Percentiles rank a stretch among this genome's conserved stretches.
These are phyloP conservation scores for Carollia perspicillata DNA, from an alignment of 2,113 vertebrate species.

Conservation along the genomic window DNA sequence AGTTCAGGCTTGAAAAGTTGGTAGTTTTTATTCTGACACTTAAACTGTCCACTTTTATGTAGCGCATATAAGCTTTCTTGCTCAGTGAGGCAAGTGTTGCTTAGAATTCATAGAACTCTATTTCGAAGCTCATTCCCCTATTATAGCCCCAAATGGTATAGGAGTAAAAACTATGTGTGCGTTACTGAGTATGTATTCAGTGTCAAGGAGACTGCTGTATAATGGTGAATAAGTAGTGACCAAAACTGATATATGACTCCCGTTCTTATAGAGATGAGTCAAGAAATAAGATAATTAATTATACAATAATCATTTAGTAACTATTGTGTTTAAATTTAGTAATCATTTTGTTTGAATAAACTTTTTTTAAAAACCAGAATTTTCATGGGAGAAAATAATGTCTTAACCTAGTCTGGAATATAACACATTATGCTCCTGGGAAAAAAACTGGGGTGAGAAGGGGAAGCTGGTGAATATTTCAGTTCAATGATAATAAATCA, in stretches of 20 bases:
- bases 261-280: not conserved
- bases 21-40: not conserved
- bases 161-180: not conserved
- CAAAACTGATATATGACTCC: not conserved
- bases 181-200: not conserved
- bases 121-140: not conserved
- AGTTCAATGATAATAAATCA: not conserved
- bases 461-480: not conserved
- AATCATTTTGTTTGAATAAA: not conserved
- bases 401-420: not conserved
- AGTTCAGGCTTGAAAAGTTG: constrained; percentile 18
- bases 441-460: not conserved
- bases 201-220: not conserved
- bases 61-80: not conserved
- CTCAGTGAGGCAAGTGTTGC: not conserved
- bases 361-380: not conserved
- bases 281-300: not conserved
- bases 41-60: not conserved
- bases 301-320: not conserved
- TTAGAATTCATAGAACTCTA: not conserved
- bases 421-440: not conserved
- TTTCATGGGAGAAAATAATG: not conserved
- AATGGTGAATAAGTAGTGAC: not conserved
- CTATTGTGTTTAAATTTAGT: not conserved
- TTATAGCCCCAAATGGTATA: not conserved